A percentile compares a stretch with the other conserved stretches of the same genome.
phyloP scores from a whole-genome alignment of 35 echinoderm and acorn worm species.

The Apostichopus japonicus region DNA sequence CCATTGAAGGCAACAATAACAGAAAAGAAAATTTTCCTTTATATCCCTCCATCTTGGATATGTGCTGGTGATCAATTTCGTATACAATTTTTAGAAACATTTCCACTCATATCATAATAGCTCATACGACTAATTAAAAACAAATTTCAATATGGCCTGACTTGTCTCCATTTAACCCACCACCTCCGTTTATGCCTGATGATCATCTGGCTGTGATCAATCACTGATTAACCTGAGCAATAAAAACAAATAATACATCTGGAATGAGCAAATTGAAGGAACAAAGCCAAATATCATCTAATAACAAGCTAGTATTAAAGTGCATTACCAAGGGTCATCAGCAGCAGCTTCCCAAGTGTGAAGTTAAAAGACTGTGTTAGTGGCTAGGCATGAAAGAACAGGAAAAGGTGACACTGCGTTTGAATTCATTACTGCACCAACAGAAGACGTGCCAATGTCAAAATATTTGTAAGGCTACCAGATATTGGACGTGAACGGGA shows the following conservation, averaged over 20 bases:
- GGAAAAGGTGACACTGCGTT: conserved; percentile 20
- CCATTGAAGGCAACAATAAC: too few species aligned
- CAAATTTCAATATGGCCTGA: background rate
- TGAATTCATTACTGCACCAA: conserved; percentile 34
- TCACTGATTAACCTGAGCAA: conserved; percentile 41
- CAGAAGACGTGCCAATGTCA: conserved; percentile 24
- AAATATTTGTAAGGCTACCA: conserved; percentile 19
- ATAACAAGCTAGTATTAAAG: background rate
- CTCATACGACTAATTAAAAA: background rate
- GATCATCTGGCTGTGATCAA: conserved; percentile 26
- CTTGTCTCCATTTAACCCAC: background rate
- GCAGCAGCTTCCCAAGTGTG: background rate
- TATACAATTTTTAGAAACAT: too few species aligned
- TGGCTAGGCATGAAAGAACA: conserved; percentile 25
- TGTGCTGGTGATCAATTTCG: too few species aligned
- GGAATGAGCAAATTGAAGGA: background rate
- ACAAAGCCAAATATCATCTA: background rate
- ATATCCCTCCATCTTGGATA: too few species aligned
- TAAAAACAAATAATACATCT: conserved; percentile 43
- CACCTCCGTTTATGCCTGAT: background rate
- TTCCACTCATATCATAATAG: too few species aligned
- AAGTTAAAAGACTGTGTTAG: conserved; percentile 11
- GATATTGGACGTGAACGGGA: conserved; percentile 14
- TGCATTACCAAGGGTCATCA: conserved; percentile 32
- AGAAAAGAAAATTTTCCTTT: too few species aligned